Evolutionary conservation across 2,797 vertebrate genomes (phyloP).

Genomic region (Melanotaenia pygmaea): DNA sequence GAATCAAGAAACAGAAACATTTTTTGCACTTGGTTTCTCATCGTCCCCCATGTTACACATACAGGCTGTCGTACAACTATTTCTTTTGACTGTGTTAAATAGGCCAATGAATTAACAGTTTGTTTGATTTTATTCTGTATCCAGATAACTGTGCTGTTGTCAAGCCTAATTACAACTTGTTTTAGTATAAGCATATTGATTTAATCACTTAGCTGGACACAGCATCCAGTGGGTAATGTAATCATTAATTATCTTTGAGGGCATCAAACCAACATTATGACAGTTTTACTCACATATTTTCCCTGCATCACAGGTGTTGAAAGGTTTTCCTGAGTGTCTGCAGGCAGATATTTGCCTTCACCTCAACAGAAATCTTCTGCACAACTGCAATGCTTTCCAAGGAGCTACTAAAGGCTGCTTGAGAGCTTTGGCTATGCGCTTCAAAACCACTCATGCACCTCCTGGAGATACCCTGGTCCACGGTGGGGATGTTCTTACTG

Average conservation of each 20-base stretch:
- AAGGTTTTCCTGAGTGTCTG: conserved; percentile 99
- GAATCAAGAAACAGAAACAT: background rate
- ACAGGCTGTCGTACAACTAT: background rate
- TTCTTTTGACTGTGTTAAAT: background rate
- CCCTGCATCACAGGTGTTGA: conserved; percentile 88
- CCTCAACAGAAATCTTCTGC: conserved; percentile 92
- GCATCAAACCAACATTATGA: conserved; percentile 17
- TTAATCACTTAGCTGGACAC: conserved; percentile 45
- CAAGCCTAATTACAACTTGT: conserved; percentile 19
- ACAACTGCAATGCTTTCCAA: conserved; percentile 94
- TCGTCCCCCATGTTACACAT: background rate
- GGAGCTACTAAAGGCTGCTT: conserved; percentile 98
- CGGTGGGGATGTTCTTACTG: conserved; percentile 93
- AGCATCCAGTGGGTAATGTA: conserved; percentile 49
- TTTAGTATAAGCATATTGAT: conserved; percentile 28
- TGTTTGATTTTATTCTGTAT: conserved; percentile 29
- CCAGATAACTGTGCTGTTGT: conserved; percentile 27
- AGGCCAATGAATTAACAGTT: background rate
- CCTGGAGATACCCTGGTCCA: conserved; percentile 98
- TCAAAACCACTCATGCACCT: conserved; percentile 95
- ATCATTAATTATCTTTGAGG: conserved; percentile 35
- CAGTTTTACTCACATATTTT: conserved; percentile 40
- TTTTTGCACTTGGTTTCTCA: background rate
- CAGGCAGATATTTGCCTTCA: conserved; percentile 99
- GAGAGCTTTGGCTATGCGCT: conserved; percentile 96